These are phyloP conservation scores for Harlomillsia oculata DNA, from an alignment of 1,140 invertebrate genomes.

Conservation along the genomic window DNA sequence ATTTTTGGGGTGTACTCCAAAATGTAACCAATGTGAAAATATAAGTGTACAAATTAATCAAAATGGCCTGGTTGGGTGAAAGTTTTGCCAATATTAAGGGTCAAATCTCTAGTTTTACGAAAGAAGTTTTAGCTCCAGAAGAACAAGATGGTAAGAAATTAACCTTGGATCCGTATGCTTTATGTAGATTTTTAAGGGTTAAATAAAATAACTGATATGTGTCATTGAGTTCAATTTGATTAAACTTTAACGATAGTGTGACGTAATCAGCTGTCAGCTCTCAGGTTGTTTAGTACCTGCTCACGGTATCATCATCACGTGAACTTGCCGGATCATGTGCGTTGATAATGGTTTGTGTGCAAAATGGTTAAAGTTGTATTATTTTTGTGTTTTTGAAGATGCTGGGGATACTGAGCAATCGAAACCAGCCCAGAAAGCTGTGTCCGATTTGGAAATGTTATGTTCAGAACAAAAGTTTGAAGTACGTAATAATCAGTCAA, in stretches of 20 bases:
- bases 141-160: constrained; percentile 43
- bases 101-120: constrained; percentile 63
- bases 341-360: no score
- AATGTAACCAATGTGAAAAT: not conserved
- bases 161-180: not conserved
- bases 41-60: constrained; percentile 1
- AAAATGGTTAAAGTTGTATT: no score
- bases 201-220: no score
- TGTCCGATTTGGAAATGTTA: constrained; percentile 7
- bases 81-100: constrained; percentile 59
- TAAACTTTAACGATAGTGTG: not conserved
- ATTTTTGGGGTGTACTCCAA: no score
- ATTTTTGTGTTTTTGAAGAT: not conserved
- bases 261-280: not conserved
- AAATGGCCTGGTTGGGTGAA: constrained; percentile 65
- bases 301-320: no score
- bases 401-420: not conserved
- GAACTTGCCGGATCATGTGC: no score
- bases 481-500: no score
- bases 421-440: not conserved
- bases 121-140: constrained; percentile 54
- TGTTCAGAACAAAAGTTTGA: constrained; percentile 14
- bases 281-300: not conserved
- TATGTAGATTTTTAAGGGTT: not conserved
- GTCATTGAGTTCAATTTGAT: not conserved